Percentiles rank a stretch among this genome's conserved stretches.
These are phyloP conservation scores for Antrozous pallidus DNA, from an alignment of 2,797 vertebrate species.

Conservation along the genomic window DNA sequence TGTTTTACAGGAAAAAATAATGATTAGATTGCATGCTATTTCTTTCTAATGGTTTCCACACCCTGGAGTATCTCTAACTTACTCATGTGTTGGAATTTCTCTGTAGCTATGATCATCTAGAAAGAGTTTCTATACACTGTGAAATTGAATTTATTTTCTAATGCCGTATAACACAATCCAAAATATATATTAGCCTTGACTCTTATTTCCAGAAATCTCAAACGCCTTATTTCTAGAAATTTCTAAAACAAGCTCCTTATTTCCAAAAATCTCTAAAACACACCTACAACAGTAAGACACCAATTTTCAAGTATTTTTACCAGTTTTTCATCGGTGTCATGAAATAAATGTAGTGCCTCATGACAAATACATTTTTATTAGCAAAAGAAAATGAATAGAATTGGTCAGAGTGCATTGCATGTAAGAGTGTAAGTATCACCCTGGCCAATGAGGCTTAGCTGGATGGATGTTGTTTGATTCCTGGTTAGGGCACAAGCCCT, in stretches of 20 bases:
- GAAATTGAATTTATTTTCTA: slow-evolving; percentile 16
- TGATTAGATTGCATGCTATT: background rate
- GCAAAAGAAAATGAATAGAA: slow-evolving; percentile 29
- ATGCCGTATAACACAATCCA: background rate
- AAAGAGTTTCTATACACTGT: background rate
- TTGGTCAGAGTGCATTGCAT: background rate
- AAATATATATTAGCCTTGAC: background rate
- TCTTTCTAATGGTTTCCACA: background rate
- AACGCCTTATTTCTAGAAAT: background rate
- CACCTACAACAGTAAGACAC: background rate
- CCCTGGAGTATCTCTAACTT: background rate
- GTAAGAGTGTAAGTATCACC: background rate
- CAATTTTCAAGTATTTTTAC: background rate
- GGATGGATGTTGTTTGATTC: background rate
- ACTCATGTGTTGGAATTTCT: background rate
- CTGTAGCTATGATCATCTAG: background rate
- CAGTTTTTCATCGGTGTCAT: background rate
- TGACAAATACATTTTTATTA: background rate
- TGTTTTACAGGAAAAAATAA: background rate
- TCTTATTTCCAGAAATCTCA: background rate
- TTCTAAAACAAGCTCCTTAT: background rate
- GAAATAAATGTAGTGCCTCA: background rate
- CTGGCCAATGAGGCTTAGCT: background rate
- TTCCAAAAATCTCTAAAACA: background rate
- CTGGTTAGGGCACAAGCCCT: background rate